Conservation (phyloP, 64 coral and sea anemone genomes). For the Porites australiensis region DNA sequence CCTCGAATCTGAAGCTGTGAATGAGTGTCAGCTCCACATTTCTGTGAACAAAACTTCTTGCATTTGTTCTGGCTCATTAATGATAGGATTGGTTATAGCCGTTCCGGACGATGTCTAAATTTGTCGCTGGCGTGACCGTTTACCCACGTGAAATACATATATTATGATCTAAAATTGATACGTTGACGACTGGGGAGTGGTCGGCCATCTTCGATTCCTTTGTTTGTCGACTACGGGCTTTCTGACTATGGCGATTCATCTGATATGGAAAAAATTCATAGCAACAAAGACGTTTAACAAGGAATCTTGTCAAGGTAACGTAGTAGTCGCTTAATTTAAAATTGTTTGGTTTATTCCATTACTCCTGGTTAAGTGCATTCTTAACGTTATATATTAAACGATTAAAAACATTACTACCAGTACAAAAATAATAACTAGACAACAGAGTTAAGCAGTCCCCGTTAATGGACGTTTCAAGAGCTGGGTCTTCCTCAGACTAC, state of each 20-base stretch:
- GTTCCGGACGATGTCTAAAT: not conserved
- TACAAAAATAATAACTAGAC: no score
- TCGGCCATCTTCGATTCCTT: not conserved
- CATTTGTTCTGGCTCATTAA: not conserved
- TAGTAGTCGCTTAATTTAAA: no score
- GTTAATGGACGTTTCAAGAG: no score
- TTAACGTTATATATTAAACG: no score
- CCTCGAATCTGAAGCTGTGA: not conserved
- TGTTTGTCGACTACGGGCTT: not conserved
- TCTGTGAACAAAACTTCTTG: not conserved
- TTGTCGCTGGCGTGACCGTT: not conserved
- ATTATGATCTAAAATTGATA: slow-evolving; percentile 64
- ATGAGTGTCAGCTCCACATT: not conserved
- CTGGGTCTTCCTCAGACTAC: no score
- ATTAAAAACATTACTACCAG: no score
- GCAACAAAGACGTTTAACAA: no score
- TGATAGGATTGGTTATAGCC: not conserved
- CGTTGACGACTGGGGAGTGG: slow-evolving; percentile 27
- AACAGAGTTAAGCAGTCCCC: no score
- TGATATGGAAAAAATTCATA: no score
- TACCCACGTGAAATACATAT: slow-evolving; percentile 30
- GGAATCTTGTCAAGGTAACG: no score
- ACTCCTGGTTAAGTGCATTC: no score
- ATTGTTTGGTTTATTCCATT: no score
- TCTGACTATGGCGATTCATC: not conserved